Base-by-base conservation (phyloP, 1,140 invertebrate genomes). In the Oppia nitens region DNA sequence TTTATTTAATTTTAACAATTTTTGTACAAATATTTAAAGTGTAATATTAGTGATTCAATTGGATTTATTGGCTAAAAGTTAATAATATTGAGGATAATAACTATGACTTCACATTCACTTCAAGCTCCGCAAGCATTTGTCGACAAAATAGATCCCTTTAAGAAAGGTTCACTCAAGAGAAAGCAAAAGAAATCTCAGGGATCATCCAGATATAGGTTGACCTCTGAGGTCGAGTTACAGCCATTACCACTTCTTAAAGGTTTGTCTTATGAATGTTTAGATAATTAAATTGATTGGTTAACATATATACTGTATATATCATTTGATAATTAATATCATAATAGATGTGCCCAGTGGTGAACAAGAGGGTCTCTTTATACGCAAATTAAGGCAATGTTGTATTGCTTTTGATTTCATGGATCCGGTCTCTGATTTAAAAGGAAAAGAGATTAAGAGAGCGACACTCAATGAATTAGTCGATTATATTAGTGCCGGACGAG, bases 401-500 rank as follows among this genome's bases (percentile, higher is more conserved):
- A 86, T 97, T 21, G 78, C 98, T 29, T 99, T 98, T 77, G 95
- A 99, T 75, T 99, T 99, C 75, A 87, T 90, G 62, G 91, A 97
- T 75, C 94, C 95, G n/a, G 76, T 98, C n/a, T 92, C 87, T 65
- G 93, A 98, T 76, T 78, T 99, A 64, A 98, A 98, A 81, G 96
- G 89, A 83, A 98, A 98, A 76, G 95, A 99, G 75, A 88, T 98
- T 61, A 99, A 99, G 73, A 76, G 94, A 55, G 83, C 84, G 50
- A 89, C 93, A 9, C 78, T 99, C n/a, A 83, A 91, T 69, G 95
- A 98, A 76, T 91, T 98, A 84, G 90, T 98, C 59, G 94, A 98
- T 66, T 96, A 88, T 75, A 89, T 94, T 68, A 66, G 58, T 40
- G 86, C 85, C 59, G 88, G 93, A 71, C 81, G 84, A 68, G 85